phyloP scores from a whole-genome alignment of 2,797 vertebrate genomes.

The Triplophysa bombifrons region DNA sequence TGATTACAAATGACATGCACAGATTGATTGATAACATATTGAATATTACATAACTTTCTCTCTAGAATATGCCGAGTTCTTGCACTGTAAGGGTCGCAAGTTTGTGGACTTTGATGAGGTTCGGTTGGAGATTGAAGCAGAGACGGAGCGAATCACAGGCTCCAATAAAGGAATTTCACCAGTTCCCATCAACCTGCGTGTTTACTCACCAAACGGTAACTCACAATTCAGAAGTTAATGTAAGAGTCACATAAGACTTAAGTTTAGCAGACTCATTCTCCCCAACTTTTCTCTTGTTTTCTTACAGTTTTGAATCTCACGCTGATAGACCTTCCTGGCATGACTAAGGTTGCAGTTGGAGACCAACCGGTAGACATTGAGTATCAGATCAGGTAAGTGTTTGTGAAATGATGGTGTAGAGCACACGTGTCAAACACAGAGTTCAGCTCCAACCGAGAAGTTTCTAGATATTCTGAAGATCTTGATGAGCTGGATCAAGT shows the following conservation, averaged over 20 bases:
- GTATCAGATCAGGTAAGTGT: slow-evolving; percentile 82
- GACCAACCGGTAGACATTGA: slow-evolving; percentile 93
- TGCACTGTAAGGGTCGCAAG: slow-evolving; percentile 94
- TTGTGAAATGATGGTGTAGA: not conserved
- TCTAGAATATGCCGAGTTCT: slow-evolving; percentile 92
- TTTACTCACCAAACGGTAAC: slow-evolving; percentile 88
- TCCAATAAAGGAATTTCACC: slow-evolving; percentile 95
- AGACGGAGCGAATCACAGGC: slow-evolving; percentile 90
- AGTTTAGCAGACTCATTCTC: no score
- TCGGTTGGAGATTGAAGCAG: slow-evolving; percentile 90
- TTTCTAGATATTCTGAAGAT: no score
- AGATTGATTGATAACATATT: no score
- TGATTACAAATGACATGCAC: no score
- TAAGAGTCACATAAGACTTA: not conserved
- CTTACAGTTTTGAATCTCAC: slow-evolving; percentile 52
- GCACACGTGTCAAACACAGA: no score
- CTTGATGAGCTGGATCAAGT: no score
- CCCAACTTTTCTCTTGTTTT: not conserved
- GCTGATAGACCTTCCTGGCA: slow-evolving; percentile 72
- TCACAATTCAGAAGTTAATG: not conserved
- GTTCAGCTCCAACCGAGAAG: no score
- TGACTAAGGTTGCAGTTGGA: slow-evolving; percentile 94
- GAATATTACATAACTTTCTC: no score
- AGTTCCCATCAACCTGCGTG: slow-evolving; percentile 90
- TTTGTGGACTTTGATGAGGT: slow-evolving; percentile 97